phyloP scores from a whole-genome alignment of 2,888 invertebrate species.

The Campoletis raptor region DNA sequence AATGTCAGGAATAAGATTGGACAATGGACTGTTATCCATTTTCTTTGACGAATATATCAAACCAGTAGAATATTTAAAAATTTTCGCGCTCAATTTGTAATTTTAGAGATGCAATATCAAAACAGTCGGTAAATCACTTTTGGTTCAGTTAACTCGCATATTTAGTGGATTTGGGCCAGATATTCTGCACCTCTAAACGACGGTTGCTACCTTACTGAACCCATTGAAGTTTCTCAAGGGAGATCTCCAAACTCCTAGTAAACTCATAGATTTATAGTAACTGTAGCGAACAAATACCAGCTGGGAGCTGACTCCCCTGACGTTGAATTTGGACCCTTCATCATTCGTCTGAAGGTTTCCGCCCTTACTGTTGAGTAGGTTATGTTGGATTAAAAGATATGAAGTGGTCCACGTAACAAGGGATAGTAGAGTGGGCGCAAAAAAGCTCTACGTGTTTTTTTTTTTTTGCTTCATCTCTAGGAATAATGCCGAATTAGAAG shows the following conservation, averaged over 20 bases:
- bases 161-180: not conserved
- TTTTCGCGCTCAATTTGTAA: not conserved
- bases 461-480: not conserved
- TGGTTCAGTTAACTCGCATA: not conserved
- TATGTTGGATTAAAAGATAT: not conserved
- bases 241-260: not conserved
- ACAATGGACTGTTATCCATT: not conserved
- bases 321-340: constrained; percentile 4
- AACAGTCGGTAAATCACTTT: not conserved
- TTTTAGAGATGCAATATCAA: not conserved
- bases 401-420: not conserved
- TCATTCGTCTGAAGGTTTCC: not conserved
- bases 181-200: constrained; percentile 1
- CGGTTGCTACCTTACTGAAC: not conserved
- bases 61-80: not conserved
- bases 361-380: not conserved
- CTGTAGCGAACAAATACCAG: constrained; percentile 1
- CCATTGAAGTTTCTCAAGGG: constrained; percentile 4
- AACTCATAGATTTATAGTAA: not conserved
- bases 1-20: not conserved
- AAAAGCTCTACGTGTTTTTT: not conserved
- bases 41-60: not conserved
- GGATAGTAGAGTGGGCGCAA: not conserved
- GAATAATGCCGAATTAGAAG: not conserved
- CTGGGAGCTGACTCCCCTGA: not conserved